Conservation (phyloP, 2,797 vertebrate species). For the Luscinia megarhynchos region DNA sequence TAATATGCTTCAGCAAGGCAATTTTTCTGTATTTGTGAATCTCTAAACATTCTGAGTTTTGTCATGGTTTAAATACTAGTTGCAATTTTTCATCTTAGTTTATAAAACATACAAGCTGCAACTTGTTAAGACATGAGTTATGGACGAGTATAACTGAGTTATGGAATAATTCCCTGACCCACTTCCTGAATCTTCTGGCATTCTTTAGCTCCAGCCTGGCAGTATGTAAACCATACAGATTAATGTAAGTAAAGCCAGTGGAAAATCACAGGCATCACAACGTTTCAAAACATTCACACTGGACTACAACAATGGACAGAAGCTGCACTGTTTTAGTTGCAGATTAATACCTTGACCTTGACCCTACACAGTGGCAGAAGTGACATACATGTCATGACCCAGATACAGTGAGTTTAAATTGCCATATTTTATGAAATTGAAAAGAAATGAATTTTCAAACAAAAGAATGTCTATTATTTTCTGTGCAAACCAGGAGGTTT, state of each 20-base stretch:
- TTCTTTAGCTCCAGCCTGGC: constrained; percentile 62
- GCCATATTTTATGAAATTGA: background rate
- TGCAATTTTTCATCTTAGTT: constrained; percentile 66
- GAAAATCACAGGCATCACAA: constrained; percentile 54
- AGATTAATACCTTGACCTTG: constrained; percentile 31
- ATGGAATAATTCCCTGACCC: constrained; percentile 68
- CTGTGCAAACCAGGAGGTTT: background rate
- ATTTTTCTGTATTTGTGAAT: background rate
- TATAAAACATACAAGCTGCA: constrained; percentile 70
- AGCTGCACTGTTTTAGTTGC: background rate
- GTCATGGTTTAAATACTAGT: constrained; percentile 44
- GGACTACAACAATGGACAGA: constrained; percentile 37
- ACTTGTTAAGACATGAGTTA: constrained; percentile 74
- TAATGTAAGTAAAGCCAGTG: constrained; percentile 49
- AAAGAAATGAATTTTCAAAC: background rate
- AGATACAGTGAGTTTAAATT: background rate
- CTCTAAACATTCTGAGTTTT: constrained; percentile 39
- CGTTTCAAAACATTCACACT: constrained; percentile 15
- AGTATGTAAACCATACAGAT: constrained; percentile 57
- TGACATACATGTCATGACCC: background rate
- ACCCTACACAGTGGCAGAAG: background rate
- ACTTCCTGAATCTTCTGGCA: constrained; percentile 65
- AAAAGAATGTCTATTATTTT: constrained; percentile 19
- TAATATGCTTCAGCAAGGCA: background rate
- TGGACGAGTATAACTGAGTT: constrained; percentile 62